These are phyloP conservation scores for Catostylus mosaicus DNA, from an alignment of 30 jellyfish, hydroid and myxozoan species.

Conservation along the genomic window DNA sequence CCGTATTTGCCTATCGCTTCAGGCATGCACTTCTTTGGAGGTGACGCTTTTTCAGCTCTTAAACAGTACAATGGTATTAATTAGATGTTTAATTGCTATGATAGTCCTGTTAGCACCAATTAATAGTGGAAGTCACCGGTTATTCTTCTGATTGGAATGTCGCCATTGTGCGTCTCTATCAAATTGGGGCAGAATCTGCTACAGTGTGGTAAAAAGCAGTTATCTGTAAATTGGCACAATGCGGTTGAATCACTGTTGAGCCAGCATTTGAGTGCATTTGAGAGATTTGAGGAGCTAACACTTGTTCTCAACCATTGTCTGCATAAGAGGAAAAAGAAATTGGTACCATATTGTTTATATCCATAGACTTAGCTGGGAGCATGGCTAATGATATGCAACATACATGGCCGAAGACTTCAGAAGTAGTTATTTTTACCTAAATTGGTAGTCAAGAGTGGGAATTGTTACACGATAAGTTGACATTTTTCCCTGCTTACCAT, in stretches of 20 bases:
- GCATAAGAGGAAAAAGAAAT: no score
- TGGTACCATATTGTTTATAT: no score
- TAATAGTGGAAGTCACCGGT: background rate
- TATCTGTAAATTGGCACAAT: slow-evolving; percentile 42
- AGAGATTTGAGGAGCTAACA: slow-evolving; percentile 35
- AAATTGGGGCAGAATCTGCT: slow-evolving; percentile 45
- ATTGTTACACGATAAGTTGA: no score
- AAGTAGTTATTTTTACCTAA: no score
- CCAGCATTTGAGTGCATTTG: slow-evolving; percentile 70
- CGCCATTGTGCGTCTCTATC: slow-evolving; percentile 48
- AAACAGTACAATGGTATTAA: background rate
- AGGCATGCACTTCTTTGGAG: no score
- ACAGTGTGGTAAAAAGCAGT: slow-evolving; percentile 55
- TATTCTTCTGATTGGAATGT: slow-evolving; percentile 25
- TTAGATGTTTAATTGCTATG: background rate
- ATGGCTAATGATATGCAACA: no score
- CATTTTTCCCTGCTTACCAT: no score
- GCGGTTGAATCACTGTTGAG: background rate
- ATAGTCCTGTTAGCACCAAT: background rate
- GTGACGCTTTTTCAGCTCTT: no score
- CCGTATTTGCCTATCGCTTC: no score
- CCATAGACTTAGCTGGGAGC: no score
- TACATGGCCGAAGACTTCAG: no score
- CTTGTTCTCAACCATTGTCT: slow-evolving; percentile 68
- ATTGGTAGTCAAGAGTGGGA: no score